Conservation (phyloP, 2,797 vertebrate genomes). For the Chelonia mydas region DNA sequence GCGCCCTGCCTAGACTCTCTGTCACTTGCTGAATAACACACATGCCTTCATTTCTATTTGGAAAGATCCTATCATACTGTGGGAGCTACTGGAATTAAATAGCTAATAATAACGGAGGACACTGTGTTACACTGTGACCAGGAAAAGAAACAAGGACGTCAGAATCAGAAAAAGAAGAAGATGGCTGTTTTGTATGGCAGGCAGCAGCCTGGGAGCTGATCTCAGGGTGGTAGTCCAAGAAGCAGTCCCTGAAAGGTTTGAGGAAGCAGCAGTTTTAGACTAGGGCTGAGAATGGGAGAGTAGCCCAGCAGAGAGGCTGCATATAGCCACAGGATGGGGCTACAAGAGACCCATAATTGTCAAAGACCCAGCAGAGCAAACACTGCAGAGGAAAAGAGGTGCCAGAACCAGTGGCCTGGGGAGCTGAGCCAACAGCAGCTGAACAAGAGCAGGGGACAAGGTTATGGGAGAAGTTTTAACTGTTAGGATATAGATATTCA, state of each 20-base stretch:
- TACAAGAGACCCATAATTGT: not conserved
- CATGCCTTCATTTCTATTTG: no score
- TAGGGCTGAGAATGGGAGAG: not conserved
- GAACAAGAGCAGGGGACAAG: no score
- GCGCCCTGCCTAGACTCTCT: no score
- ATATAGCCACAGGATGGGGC: fast-evolving
- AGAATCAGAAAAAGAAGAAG: not conserved
- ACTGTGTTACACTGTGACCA: not conserved
- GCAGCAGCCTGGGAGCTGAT: not conserved
- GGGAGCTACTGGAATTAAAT: not conserved
- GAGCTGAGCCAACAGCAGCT: no score
- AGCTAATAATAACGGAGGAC: not conserved
- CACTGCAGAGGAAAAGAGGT: not conserved
- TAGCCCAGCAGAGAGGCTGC: not conserved
- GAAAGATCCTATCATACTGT: no score
- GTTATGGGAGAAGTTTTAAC: not conserved
- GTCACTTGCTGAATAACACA: no score
- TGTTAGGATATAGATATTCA: no score
- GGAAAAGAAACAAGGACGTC: not conserved
- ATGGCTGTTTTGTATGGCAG: not conserved
- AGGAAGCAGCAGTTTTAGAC: not conserved
- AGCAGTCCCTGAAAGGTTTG: not conserved
- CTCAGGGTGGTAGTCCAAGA: not conserved
- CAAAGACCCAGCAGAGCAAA: not conserved
- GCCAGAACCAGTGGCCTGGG: fast-evolving